Evolutionary conservation across 2,113 vertebrate species (phyloP).

Genomic region (Atherinomorus stipes): DNA sequence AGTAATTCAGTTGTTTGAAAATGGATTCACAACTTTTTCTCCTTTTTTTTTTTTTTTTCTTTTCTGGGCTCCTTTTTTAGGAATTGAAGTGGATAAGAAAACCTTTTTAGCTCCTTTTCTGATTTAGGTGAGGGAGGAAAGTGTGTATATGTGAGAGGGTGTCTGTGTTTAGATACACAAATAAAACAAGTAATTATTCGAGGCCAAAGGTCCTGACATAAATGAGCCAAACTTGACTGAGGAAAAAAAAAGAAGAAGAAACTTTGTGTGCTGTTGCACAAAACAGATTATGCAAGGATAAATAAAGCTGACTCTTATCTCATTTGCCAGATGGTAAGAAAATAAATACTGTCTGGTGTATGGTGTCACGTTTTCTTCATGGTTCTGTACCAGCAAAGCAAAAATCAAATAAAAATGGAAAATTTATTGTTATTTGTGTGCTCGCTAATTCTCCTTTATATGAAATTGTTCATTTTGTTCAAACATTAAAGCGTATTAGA

Average conservation of each 20-base stretch:
- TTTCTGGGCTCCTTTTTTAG: conserved; percentile 20
- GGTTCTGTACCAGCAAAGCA: too few relatives aligned
- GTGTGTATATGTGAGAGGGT: background rate
- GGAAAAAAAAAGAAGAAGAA: too few relatives aligned
- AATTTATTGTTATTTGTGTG: too few relatives aligned
- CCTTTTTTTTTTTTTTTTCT: conserved; percentile 29
- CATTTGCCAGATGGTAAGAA: conserved; percentile 10
- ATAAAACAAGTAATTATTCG: background rate
- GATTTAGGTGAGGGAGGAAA: background rate
- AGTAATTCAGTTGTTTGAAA: conserved; percentile 35
- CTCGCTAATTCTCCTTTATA: background rate
- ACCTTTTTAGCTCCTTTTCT: conserved; percentile 19
- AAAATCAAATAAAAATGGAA: too few relatives aligned
- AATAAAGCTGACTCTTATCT: too few relatives aligned
- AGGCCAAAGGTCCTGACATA: background rate
- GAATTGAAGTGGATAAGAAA: conserved; percentile 3
- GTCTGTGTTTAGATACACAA: background rate
- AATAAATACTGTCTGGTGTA: background rate
- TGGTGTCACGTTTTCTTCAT: too few relatives aligned
- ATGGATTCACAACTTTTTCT: conserved; percentile 28
- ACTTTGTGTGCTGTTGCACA: too few relatives aligned
- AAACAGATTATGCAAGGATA: too few relatives aligned
- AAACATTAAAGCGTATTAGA: background rate
- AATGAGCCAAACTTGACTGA: background rate
- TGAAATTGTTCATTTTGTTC: background rate